phyloP scores from a whole-genome alignment of 2,113 vertebrate species.

The Pseudonaja textilis region DNA sequence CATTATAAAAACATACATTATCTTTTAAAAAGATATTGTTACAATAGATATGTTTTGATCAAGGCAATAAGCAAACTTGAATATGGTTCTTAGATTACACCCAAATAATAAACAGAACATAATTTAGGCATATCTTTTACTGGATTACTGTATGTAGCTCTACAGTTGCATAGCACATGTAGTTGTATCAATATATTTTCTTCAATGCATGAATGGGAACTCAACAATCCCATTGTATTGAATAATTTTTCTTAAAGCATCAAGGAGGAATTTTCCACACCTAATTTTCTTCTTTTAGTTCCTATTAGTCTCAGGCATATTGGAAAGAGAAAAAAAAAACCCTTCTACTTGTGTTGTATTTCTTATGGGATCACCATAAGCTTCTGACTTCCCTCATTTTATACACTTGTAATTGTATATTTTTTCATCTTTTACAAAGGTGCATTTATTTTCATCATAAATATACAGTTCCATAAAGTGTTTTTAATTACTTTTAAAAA shows the following conservation, averaged over 20 bases:
- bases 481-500: background rate
- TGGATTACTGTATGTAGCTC: background rate
- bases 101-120: background rate
- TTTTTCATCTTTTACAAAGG: background rate
- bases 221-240: background rate
- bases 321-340: background rate
- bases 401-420: background rate
- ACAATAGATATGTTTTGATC: conserved; percentile 20
- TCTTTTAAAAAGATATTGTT: conserved; percentile 46
- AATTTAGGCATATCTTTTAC: background rate
- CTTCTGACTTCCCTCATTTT: background rate
- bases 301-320: too few species aligned
- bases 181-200: background rate
- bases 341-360: background rate
- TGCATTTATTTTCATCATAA: background rate
- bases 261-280: background rate
- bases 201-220: background rate
- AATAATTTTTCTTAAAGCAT: background rate
- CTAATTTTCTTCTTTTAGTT: background rate
- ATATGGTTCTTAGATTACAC: background rate
- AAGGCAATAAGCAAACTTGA: background rate
- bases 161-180: background rate
- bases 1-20: background rate
- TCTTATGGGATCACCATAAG: background rate
- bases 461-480: background rate